phyloP scores from a whole-genome alignment of 2,888 invertebrate species.

The Colletes collaris region DNA sequence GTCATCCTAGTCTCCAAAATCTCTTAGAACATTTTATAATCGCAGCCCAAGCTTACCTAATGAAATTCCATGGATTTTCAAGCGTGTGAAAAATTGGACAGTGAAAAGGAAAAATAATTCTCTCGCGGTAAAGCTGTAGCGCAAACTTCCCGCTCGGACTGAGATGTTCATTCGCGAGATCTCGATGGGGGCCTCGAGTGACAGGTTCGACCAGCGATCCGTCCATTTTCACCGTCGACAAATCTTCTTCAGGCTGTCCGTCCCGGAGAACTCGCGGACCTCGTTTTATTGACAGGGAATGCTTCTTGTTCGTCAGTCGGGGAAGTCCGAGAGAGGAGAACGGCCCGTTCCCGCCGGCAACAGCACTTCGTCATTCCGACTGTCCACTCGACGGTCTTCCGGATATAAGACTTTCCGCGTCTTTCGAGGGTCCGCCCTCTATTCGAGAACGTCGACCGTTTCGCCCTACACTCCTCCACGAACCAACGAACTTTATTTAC shows the following conservation, averaged over 20 bases:
- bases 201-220: slow-evolving; percentile 46
- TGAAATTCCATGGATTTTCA: too few relatives aligned
- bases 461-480: too few relatives aligned
- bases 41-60: too few relatives aligned
- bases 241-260: slow-evolving; percentile 42
- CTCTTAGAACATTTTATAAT: too few relatives aligned
- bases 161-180: slow-evolving; percentile 36
- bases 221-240: slow-evolving; percentile 42
- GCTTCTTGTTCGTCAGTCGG: slow-evolving; percentile 61
- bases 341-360: background rate
- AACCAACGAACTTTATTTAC: too few relatives aligned
- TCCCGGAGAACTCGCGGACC: slow-evolving; percentile 1
- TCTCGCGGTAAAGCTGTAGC: too few relatives aligned
- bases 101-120: background rate
- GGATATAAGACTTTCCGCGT: background rate
- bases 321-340: slow-evolving; percentile 7
- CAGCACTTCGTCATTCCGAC: slow-evolving; percentile 27
- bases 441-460: background rate
- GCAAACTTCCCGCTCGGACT: too few relatives aligned
- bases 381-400: slow-evolving; percentile 15
- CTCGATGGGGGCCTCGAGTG: slow-evolving; percentile 39
- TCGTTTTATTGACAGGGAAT: slow-evolving; percentile 68
- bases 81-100: too few relatives aligned
- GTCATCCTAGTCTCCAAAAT: too few relatives aligned
- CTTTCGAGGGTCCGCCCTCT: background rate